phyloP scores from a whole-genome alignment of 2,888 invertebrate genomes.

The Caenorhabditis becei region DNA sequence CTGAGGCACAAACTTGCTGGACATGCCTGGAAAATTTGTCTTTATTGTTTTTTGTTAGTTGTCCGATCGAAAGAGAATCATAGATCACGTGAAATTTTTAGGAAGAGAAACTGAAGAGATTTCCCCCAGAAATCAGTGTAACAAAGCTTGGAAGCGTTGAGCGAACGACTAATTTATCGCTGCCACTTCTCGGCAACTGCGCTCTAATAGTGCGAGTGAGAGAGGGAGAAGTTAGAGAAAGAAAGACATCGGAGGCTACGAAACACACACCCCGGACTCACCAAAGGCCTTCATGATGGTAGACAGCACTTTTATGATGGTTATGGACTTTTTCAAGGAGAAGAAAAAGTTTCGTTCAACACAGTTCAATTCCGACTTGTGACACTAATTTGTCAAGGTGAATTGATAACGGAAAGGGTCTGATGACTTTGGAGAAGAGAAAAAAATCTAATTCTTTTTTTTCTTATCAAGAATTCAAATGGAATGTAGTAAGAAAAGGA shows the following conservation, averaged over 20 bases:
- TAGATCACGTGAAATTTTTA: not conserved
- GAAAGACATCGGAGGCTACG: not conserved
- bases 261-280: not conserved
- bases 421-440: not conserved
- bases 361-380: not conserved
- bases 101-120: not conserved
- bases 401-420: not conserved
- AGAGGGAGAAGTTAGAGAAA: not conserved
- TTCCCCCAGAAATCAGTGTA: too few relatives aligned
- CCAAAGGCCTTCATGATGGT: not conserved
- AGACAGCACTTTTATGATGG: not conserved
- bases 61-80: not conserved
- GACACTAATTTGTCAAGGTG: not conserved
- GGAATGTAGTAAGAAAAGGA: too few relatives aligned
- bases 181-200: not conserved
- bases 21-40: slow-evolving; percentile 25
- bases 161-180: not conserved
- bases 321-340: not conserved
- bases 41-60: too few relatives aligned
- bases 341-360: not conserved
- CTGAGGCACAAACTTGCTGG: slow-evolving; percentile 40
- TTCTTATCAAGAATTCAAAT: too few relatives aligned
- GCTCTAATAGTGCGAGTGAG: not conserved
- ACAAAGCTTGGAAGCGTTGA: too few relatives aligned
- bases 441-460: too few relatives aligned